Evolutionary conservation across 2,113 vertebrate species (phyloP), one percentile per base, ranked within the genome.

Genomic region (Corythoichthys intestinalis): DNA sequence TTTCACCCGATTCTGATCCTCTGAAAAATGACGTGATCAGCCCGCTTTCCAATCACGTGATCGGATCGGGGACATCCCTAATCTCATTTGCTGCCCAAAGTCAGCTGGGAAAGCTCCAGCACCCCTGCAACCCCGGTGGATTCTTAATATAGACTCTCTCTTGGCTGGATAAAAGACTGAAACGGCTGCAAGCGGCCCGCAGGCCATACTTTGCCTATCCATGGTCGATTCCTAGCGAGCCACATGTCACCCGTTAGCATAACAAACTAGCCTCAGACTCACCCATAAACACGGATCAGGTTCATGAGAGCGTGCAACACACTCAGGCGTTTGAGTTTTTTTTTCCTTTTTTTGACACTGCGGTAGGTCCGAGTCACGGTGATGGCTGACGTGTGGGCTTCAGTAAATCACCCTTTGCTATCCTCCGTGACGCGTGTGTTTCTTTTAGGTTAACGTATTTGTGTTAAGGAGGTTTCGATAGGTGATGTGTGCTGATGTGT

Each of bases 301-400:
- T 71, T 77, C 82, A 76, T 68, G 71, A 59, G 76, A 77, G 72
- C 65, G n/a, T 60, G 69, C 78, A 74, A 66, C 77, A 76, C 69
- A 69, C 69, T 57, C 65, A 72, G 53, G 61, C 74, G 74, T 77
- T 62, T 73, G 65, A 60, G 73, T 47, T 63, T 47, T 63, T 47
- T 37, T 15, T 6, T 34, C 39, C 39, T 34, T 14, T 14, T 37
- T 6, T 59, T 72, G 44, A 65, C 75, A 67, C 88, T 91, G 89
- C 74, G 90, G 88, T 90, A 89, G 89, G 89, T 91, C 87, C 75
- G 63, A 78, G 72, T 78, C 74, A 68, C 60, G 65, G 76, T 79
- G 79, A 86, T 83, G 82, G 75, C 74, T 92, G 93, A 92, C 90
- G 91, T 90, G 90, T 88, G 86, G 88, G 87, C 83, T 90, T 85